Percentiles rank a stretch among this genome's conserved stretches.
These are phyloP conservation scores for Nomia melanderi DNA, from an alignment of 1,140 invertebrate genomes.

Conservation along the genomic window DNA sequence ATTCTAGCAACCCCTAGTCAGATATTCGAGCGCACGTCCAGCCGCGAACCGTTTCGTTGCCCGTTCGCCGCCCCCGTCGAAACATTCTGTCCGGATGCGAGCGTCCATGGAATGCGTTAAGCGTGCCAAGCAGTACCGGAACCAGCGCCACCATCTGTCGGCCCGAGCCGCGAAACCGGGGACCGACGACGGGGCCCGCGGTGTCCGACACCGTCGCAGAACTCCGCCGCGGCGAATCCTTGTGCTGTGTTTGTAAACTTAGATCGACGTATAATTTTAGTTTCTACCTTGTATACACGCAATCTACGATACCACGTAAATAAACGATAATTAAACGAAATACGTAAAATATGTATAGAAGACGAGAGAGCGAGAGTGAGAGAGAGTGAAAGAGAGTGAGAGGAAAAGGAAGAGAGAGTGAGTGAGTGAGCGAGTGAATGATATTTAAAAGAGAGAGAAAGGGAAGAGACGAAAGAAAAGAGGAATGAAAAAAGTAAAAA, in stretches of 20 bases:
- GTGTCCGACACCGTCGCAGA: slow-evolving; percentile 52
- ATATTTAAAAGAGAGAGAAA: slow-evolving; percentile 17
- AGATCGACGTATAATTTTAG: slow-evolving; percentile 77
- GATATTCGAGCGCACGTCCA: not conserved
- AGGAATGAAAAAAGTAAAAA: not conserved
- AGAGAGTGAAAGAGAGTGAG: not conserved
- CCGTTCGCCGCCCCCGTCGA: not conserved
- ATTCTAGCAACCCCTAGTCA: not conserved
- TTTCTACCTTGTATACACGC: slow-evolving; percentile 72
- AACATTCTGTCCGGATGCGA: not conserved
- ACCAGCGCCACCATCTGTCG: slow-evolving; percentile 35
- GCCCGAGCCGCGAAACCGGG: slow-evolving; percentile 7
- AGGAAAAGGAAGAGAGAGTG: no score
- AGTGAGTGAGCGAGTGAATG: no score
- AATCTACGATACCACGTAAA: slow-evolving; percentile 75
- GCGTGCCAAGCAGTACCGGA: slow-evolving; percentile 56
- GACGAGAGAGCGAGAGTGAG: no score
- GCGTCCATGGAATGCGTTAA: slow-evolving; percentile 39
- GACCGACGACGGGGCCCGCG: slow-evolving; percentile 20
- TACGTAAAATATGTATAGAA: slow-evolving; percentile 68
- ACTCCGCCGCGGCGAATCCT: slow-evolving; percentile 74
- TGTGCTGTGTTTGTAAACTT: slow-evolving; percentile 81
- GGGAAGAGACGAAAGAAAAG: not conserved
- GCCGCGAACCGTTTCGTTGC: not conserved
- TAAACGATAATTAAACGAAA: slow-evolving; percentile 73